Evolutionary conservation across 2,113 vertebrate genomes (phyloP).

Genomic region (Neolamprologus tretocephalus): DNA sequence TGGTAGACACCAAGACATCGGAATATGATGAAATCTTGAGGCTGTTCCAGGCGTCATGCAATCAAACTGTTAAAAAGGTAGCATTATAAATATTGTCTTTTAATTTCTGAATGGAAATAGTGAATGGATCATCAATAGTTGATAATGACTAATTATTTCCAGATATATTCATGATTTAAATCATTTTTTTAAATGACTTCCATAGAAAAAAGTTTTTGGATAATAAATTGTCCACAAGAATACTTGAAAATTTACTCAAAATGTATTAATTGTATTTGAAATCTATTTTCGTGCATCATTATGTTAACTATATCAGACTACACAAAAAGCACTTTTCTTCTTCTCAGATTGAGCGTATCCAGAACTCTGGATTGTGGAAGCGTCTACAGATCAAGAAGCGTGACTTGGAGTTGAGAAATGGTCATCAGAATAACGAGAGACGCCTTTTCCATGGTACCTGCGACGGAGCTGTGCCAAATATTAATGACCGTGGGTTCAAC

Average conservation of each 20-base stretch:
- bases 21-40: slow-evolving; percentile 64
- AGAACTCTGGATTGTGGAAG: slow-evolving; percentile 64
- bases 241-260: too few species aligned
- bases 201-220: too few species aligned
- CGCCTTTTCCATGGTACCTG: slow-evolving; percentile 69
- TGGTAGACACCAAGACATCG: slow-evolving; percentile 19
- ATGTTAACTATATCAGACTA: not conserved
- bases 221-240: too few species aligned
- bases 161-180: too few species aligned
- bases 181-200: too few species aligned
- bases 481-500: slow-evolving; percentile 69
- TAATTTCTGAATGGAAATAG: too few species aligned
- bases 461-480: not conserved
- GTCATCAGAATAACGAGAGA: slow-evolving; percentile 58
- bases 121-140: too few species aligned
- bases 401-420: slow-evolving; percentile 58
- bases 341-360: slow-evolving; percentile 68
- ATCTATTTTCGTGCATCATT: too few species aligned
- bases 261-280: too few species aligned
- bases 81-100: too few species aligned
- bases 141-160: too few species aligned
- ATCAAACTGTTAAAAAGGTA: too few species aligned
- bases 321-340: not conserved
- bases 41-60: slow-evolving; percentile 63
- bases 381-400: slow-evolving; percentile 55